Evolutionary conservation across 2,888 invertebrate genomes (phyloP), one percentile per base, ranked within the genome.

Genomic region (Drosophila nigritarsus): DNA sequence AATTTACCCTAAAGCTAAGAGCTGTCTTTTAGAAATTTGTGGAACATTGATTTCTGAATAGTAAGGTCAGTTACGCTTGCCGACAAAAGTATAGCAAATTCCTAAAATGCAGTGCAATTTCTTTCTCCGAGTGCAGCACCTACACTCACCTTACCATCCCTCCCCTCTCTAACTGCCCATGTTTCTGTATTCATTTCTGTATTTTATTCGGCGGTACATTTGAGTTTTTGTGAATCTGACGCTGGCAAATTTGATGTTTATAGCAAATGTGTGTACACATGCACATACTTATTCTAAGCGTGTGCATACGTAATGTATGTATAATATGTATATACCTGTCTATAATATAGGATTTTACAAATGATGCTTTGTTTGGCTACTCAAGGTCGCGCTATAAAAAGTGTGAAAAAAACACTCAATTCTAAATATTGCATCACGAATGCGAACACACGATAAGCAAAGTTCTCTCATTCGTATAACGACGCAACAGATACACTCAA

Each of bases 351-450:
- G 13, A 68, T 63, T 68, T 74, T 68, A 63, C 73, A 74, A 83
- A 83, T 81, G 75, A 66, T 69, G 84, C 82, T 83, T 87, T 87
- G 87, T 83, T 82, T 65, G 83, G 38, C 40, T 29, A 38, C 60
- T 72, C 87, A 87, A 87, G 82, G 79, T 63, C 68, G 82, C 40
- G 60, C 84, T 67, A 73, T 73, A 82, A 87, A 73, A 78, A 64
- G 50, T 51, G 51, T 51, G 68, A 15, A 45, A 38, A 13, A 45
- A 45, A 24, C 15, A 24, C 24, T 64, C 55, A 65, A 87, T 82
- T 87, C 87, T 61, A 78, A 78, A 83, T 87, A 84, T 87, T 83
- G 82, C 82, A 83, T 87, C 82, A 87, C 75, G 67, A 75, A 72
- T 65, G 40, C 56, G 42, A 70, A 53, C 59, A 65, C 9, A 54